These are phyloP conservation scores for Oryzias curvinotus DNA, from an alignment of 2,113 vertebrate species.

Conservation along the genomic window DNA sequence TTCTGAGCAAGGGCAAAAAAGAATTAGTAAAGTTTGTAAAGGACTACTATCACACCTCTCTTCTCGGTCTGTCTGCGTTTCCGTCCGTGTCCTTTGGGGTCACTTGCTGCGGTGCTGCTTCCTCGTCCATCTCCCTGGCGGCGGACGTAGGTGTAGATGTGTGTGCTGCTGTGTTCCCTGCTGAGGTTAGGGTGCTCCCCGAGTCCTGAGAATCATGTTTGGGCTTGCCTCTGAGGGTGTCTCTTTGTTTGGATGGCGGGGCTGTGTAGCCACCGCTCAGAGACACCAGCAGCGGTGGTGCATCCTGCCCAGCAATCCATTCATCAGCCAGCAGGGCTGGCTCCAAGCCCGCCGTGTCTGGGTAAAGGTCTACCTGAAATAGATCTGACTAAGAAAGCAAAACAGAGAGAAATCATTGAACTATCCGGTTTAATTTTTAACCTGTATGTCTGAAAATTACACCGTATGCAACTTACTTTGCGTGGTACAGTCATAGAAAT, in stretches of 20 bases:
- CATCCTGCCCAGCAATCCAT: slow-evolving; percentile 81
- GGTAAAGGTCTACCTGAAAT: slow-evolving; percentile 80
- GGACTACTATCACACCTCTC: slow-evolving; percentile 58
- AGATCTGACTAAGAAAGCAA: slow-evolving; percentile 75
- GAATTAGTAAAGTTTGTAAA: rapidly evolving
- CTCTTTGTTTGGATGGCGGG: slow-evolving; percentile 73
- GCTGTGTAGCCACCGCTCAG: slow-evolving; percentile 74
- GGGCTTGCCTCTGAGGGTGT: slow-evolving; percentile 66
- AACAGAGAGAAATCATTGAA: not conserved
- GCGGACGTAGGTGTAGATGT: slow-evolving; percentile 22
- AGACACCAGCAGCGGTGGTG: slow-evolving; percentile 69
- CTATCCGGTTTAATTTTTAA: not conserved
- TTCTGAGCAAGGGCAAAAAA: not conserved
- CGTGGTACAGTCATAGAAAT: slow-evolving; percentile 94
- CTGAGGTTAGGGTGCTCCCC: slow-evolving; percentile 27
- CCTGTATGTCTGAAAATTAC: not conserved
- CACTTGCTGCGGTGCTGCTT: slow-evolving; percentile 23
- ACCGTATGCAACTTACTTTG: slow-evolving; percentile 74
- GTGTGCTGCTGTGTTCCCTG: slow-evolving; percentile 26
- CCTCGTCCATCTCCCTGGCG: slow-evolving; percentile 60
- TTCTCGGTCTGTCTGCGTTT: slow-evolving; percentile 62
- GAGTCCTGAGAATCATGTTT: slow-evolving; percentile 64
- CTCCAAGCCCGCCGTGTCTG: slow-evolving; percentile 76
- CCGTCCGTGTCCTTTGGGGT: slow-evolving; percentile 49
- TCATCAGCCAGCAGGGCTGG: slow-evolving; percentile 78